A percentile compares a stretch with the other conserved stretches of the same genome.
Evolutionary conservation across 2,888 invertebrate genomes (phyloP).

Genomic region (Eudemis profundana): DNA sequence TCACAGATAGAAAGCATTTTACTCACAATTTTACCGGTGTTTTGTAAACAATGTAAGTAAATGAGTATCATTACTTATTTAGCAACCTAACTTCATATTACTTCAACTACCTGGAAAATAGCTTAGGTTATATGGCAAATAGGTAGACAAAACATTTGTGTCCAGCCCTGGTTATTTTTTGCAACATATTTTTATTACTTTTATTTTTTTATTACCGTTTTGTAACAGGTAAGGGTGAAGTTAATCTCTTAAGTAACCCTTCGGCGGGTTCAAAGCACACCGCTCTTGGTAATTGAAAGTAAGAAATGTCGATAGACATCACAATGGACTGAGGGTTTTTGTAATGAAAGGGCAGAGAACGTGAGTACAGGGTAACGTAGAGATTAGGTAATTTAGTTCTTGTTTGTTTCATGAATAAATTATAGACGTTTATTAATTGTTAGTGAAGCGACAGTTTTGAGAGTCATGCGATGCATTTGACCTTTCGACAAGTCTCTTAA

Average conservation of each 20-base stretch:
- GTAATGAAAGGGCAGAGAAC: neutral
- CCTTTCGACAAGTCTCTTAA: no score
- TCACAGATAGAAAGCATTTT: neutral
- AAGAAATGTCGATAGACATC: slow-evolving; percentile 22
- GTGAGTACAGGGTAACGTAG: neutral
- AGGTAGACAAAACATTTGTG: neutral
- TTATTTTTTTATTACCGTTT: slow-evolving; percentile 1
- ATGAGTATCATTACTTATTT: neutral
- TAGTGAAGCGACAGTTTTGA: no score
- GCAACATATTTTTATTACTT: neutral
- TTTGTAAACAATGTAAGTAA: neutral
- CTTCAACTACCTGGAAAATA: slow-evolving; percentile 6
- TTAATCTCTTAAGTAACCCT: slow-evolving; percentile 30
- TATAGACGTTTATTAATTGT: no score
- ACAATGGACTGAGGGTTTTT: slow-evolving; percentile 8
- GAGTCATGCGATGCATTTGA: no score
- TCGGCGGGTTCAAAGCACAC: slow-evolving; percentile 35
- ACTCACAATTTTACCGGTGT: neutral
- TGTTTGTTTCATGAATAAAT: no score
- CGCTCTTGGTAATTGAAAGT: slow-evolving; percentile 32
- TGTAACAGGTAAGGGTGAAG: slow-evolving; percentile 27
- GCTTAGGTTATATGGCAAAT: slow-evolving; percentile 8
- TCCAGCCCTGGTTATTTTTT: slow-evolving; percentile 5
- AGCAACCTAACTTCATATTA: neutral
- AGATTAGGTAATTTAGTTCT: neutral